Evolutionary conservation across 2,113 vertebrate species (phyloP).

Genomic region (Urocynchramus pylzowi): DNA sequence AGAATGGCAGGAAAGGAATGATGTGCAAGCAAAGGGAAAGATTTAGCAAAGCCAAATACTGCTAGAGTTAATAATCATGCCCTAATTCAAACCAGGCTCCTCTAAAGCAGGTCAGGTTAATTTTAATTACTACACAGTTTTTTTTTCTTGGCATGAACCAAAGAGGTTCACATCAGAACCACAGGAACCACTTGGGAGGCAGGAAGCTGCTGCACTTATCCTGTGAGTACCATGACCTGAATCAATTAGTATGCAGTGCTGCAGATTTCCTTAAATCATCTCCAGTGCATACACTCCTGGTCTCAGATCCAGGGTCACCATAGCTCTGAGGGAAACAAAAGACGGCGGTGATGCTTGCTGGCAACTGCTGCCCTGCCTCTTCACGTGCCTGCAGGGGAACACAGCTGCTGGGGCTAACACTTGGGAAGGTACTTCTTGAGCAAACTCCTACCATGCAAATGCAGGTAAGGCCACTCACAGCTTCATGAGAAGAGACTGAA

Average conservation of each 20-base stretch:
- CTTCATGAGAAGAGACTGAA: background rate
- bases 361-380: background rate
- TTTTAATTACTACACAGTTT: background rate
- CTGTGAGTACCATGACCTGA: background rate
- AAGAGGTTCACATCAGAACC: background rate
- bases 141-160: background rate
- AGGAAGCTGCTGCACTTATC: slow-evolving; percentile 13
- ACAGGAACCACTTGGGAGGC: background rate
- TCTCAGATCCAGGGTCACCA: slow-evolving; percentile 6
- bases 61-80: background rate
- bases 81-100: slow-evolving; percentile 27
- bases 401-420: background rate
- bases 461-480: background rate
- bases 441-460: background rate
- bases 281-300: background rate
- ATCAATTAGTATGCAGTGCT: slow-evolving; percentile 3
- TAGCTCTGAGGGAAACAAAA: background rate
- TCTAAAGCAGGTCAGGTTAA: slow-evolving; percentile 6
- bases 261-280: slow-evolving; percentile 13
- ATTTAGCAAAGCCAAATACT: background rate
- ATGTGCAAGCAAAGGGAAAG: background rate
- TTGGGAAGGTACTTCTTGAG: background rate
- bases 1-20: background rate
- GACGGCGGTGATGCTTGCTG: background rate
- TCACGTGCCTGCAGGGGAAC: background rate